Evolutionary conservation across 2,797 vertebrate species (phyloP).

Genomic region (Zenarchopterus dispar): DNA sequence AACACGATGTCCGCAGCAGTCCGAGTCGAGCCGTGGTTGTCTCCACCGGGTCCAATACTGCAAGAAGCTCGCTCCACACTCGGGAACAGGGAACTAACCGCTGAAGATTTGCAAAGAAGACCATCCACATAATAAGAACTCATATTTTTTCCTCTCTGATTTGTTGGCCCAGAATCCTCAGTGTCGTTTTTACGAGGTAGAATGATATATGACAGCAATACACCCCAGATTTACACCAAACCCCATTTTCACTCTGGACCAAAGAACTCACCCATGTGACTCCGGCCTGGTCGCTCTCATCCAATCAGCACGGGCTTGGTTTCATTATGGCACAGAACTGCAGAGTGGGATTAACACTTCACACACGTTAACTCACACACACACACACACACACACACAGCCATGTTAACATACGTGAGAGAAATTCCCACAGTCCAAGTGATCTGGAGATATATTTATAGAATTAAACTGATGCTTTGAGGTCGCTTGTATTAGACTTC

Average conservation of each 20-base stretch:
- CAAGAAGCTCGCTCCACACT: slow-evolving; percentile 88
- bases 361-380: slow-evolving; percentile 26
- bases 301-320: slow-evolving; percentile 86
- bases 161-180: slow-evolving; percentile 95
- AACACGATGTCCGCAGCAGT: slow-evolving; percentile 82
- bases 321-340: slow-evolving; percentile 88
- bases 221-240: slow-evolving; percentile 97
- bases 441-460: neutral
- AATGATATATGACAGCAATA: slow-evolving; percentile 99
- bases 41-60: slow-evolving; percentile 86
- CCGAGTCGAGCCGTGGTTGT: slow-evolving; percentile 86
- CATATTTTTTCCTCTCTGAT: slow-evolving; percentile 94
- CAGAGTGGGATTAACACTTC: slow-evolving; percentile 65
- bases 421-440: slow-evolving; percentile 18
- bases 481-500: neutral
- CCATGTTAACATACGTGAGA: slow-evolving; percentile 29
- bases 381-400: slow-evolving; percentile 7
- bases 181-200: slow-evolving; percentile 99
- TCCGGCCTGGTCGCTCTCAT: slow-evolving; percentile 79
- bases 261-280: slow-evolving; percentile 90
- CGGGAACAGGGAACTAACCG: slow-evolving; percentile 88
- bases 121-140: slow-evolving; percentile 95
- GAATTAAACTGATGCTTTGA: neutral
- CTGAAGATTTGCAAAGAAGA: slow-evolving; percentile 94
- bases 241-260: slow-evolving; percentile 93